Conservation (phyloP, 2,113 vertebrate species). For the Columbina picui region DNA sequence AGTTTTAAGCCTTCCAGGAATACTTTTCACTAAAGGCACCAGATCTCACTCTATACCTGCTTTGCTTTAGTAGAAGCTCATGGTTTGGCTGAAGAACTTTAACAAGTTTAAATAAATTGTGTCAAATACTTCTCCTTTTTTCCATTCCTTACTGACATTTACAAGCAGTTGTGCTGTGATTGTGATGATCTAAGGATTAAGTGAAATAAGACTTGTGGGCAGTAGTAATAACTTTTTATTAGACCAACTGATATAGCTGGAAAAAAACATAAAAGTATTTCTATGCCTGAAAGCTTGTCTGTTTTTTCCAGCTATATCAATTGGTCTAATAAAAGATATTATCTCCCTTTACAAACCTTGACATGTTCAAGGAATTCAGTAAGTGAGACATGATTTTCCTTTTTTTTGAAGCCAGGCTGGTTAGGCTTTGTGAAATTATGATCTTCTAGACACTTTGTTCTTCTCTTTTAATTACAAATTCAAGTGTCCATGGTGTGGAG, state of each 20-base stretch:
- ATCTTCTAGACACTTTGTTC: neutral
- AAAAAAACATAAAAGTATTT: conserved; percentile 12
- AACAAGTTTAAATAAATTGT: neutral
- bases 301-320: conserved; percentile 42
- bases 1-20: neutral
- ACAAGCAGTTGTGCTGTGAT: neutral
- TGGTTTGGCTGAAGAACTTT: neutral
- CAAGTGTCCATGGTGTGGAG: neutral
- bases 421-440: neutral
- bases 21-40: neutral
- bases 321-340: conserved; percentile 49
- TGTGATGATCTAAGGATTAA: conserved; percentile 4
- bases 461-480: neutral
- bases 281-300: conserved; percentile 41
- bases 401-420: conserved; percentile 13
- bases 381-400: conserved; percentile 45
- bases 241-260: conserved; percentile 28
- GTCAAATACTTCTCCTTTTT: neutral
- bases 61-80: neutral
- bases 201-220: conserved; percentile 24
- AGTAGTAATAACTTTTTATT: conserved; percentile 47
- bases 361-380: conserved; percentile 44
- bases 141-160: neutral
- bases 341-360: conserved; percentile 56
- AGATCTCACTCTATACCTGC: neutral